Evolutionary conservation across 2,113 vertebrate species (phyloP).

Genomic region (Catharus minimus): DNA sequence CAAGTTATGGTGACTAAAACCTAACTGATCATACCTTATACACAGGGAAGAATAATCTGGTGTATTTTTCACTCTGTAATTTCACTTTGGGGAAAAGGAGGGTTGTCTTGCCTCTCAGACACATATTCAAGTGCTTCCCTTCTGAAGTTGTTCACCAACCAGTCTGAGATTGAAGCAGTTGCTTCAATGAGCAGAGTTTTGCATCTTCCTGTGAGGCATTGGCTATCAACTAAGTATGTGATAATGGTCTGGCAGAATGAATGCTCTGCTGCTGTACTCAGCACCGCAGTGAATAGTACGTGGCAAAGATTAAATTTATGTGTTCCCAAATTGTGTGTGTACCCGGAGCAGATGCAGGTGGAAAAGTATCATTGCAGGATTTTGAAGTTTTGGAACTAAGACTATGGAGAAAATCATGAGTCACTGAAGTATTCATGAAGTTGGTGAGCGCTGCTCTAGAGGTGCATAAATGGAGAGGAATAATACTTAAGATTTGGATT

Average conservation of each 20-base stretch:
- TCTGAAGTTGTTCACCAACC: background rate
- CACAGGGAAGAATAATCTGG: background rate
- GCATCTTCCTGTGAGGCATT: background rate
- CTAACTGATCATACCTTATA: too few species aligned
- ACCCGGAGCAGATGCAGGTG: background rate
- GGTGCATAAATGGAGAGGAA: background rate
- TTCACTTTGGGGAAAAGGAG: background rate
- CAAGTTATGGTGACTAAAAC: background rate
- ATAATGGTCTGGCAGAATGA: background rate
- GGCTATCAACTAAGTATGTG: background rate
- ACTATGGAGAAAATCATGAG: background rate
- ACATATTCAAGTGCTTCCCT: background rate
- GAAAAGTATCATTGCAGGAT: background rate
- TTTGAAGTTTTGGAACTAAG: background rate
- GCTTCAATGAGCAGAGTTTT: background rate
- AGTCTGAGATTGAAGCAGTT: background rate
- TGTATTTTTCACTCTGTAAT: background rate
- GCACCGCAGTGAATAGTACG: background rate
- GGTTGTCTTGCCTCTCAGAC: background rate
- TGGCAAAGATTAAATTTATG: background rate
- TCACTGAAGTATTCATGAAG: background rate
- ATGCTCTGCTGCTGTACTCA: background rate
- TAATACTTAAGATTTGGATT: background rate
- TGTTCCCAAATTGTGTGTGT: fast-evolving
- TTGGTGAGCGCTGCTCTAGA: background rate